Base-by-base conservation (phyloP, 2,797 vertebrate species). In the Gastrophryne carolinensis region DNA sequence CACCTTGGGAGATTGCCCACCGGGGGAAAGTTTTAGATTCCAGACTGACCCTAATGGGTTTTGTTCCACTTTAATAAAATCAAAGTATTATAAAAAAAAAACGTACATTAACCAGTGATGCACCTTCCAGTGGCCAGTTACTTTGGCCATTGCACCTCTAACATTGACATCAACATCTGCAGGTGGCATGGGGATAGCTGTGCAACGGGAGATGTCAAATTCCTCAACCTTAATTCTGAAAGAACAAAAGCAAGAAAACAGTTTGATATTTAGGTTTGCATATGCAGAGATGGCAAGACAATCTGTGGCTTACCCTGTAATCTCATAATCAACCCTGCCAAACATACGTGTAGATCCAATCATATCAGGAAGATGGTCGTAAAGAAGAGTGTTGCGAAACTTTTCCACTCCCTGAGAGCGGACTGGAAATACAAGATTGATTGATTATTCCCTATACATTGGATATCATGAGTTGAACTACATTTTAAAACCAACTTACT, bases 91-190 rank as follows among this genome's bases (percentile, higher is more conserved):
- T n/a, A n/a, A n/a, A n/a, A n/a, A 9, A 2, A 54, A 65, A 37
- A 21, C 72, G 57, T 60, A 74, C 72, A 74, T 50, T 23, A 74
- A 34, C 72, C 72, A 74, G 21, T 74, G 72, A 35, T 34, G 66
- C 2, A 74, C 53, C 21, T 13, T 54, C 72, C 72, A 74, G 3
- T 67, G 50, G 1, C 72, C 72, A 39, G 19, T 35, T 17, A 74
- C 72, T n/a, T 58, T 66, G 37, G 53, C 39, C 30, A 35, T 58
- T 1, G 72, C 62, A 35, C 32, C 47, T 67, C 67, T 41, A 49
- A 66, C 49, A 27, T 5, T 26, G 19, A 74, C 41, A 8, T 49
- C 35, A 15, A 74, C 41, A 27, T 58, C 30, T 21, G 52, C 2
- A 2, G 39, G 39, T 2, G 72, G 72, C 5, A 13, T 23, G 37